phyloP scores from a whole-genome alignment of 1,140 invertebrate species.

The Orussus abietinus region DNA sequence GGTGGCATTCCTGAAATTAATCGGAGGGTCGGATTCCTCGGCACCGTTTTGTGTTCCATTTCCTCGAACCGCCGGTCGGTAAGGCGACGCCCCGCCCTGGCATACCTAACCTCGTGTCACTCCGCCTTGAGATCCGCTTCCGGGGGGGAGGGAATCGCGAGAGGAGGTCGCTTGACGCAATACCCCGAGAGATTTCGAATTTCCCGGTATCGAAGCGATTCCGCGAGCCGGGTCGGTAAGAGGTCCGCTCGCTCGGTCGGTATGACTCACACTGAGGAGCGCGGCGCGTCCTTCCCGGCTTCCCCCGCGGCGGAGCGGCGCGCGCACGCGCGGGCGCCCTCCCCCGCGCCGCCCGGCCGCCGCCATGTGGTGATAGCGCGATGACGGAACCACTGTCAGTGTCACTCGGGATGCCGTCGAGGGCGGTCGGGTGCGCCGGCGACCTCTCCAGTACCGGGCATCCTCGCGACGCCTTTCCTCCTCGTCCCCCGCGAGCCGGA shows the following conservation, averaged over 20 bases:
- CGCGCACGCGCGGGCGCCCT: not conserved
- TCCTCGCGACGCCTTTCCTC: slow-evolving; percentile 18
- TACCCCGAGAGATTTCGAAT: too few relatives aligned
- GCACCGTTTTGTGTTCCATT: not conserved
- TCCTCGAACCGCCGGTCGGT: not conserved
- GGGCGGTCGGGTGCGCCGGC: slow-evolving; percentile 14
- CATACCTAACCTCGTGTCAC: not conserved
- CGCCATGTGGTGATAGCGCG: slow-evolving; percentile 8
- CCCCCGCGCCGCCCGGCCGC: too few relatives aligned
- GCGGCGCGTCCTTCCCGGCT: not conserved
- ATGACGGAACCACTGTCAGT: slow-evolving; percentile 43
- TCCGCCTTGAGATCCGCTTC: not conserved
- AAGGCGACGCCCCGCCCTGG: not conserved
- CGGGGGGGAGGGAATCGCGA: too few relatives aligned
- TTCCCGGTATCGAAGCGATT: too few relatives aligned
- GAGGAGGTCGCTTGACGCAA: too few relatives aligned
- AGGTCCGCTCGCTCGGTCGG: too few relatives aligned
- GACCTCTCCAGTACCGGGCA: slow-evolving; percentile 14
- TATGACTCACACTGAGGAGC: too few relatives aligned
- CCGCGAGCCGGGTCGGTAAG: too few relatives aligned
- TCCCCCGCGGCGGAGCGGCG: not conserved
- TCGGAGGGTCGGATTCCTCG: not conserved
- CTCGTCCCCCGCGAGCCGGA: slow-evolving; percentile 16
- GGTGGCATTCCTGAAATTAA: not conserved
- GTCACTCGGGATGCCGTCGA: slow-evolving; percentile 37